Conservation (phyloP, 2,797 vertebrate genomes). For the Okamejei kenojei region DNA sequence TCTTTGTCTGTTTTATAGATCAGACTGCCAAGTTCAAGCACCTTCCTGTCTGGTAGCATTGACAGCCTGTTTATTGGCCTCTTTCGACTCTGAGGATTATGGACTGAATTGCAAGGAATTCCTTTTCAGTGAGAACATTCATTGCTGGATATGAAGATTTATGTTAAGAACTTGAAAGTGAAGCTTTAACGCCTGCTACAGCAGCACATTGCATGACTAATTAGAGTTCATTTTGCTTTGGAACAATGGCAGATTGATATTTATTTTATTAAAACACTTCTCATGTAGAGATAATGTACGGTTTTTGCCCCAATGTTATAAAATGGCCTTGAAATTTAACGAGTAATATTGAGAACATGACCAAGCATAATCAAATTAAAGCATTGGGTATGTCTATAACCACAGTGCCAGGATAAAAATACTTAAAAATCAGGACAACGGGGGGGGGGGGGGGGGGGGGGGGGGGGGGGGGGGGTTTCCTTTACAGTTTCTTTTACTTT, state of each 20-base stretch:
- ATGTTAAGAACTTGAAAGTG: slow-evolving; percentile 61
- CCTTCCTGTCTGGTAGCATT: slow-evolving; percentile 56
- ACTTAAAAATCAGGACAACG: slow-evolving; percentile 20
- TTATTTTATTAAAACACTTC: neutral
- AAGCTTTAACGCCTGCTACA: slow-evolving; percentile 55
- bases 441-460: slow-evolving; percentile 29
- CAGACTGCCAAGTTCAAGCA: slow-evolving; percentile 58
- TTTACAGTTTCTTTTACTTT: too few relatives aligned
- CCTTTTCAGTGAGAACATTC: slow-evolving; percentile 51
- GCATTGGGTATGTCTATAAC: neutral
- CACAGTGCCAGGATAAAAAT: neutral
- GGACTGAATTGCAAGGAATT: slow-evolving; percentile 68
- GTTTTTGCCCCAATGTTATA: neutral
- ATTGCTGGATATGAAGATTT: slow-evolving; percentile 61
- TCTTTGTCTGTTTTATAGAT: slow-evolving; percentile 57
- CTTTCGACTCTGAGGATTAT: slow-evolving; percentile 58
- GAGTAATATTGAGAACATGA: neutral
- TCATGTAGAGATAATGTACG: neutral
- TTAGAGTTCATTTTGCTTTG: slow-evolving; percentile 57
- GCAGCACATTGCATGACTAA: slow-evolving; percentile 60
- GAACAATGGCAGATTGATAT: neutral
- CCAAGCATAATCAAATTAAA: neutral
- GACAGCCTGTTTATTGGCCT: slow-evolving; percentile 63
- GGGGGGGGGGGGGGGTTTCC: too few relatives aligned
- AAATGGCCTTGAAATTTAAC: neutral